Conservation (phyloP, 2,888 invertebrate species). For the Steinernema carpocapsae region DNA sequence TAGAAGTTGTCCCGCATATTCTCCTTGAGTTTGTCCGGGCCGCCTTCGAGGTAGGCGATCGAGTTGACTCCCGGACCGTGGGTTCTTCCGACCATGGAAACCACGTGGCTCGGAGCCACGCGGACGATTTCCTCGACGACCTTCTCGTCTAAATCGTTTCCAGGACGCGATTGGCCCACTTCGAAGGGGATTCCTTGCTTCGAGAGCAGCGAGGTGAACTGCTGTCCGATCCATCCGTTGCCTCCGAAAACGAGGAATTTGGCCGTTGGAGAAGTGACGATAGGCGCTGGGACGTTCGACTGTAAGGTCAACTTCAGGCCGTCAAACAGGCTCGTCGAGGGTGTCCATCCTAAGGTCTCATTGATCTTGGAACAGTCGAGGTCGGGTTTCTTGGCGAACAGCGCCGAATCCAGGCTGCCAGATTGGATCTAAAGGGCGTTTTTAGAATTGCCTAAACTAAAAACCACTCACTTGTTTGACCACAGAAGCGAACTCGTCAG, state of each 20-base stretch:
- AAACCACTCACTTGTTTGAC: neutral
- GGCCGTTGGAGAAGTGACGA: constrained; percentile 13
- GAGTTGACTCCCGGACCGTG: constrained; percentile 48
- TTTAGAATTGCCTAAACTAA: neutral
- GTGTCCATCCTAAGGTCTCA: constrained; percentile 9
- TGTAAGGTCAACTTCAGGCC: constrained; percentile 14
- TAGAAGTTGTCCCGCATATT: constrained; percentile 62
- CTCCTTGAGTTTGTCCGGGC: constrained; percentile 51
- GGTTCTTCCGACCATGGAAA: constrained; percentile 55
- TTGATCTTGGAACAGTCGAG: constrained; percentile 30
- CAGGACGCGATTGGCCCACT: constrained; percentile 40
- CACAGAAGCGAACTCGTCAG: constrained; percentile 1
- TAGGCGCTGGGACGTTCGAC: neutral
- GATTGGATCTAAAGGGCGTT: neutral
- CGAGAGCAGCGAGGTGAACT: constrained; percentile 45
- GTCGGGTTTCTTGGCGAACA: constrained; percentile 23
- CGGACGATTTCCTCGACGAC: constrained; percentile 47
- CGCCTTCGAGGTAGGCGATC: constrained; percentile 50
- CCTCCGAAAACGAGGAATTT: constrained; percentile 48
- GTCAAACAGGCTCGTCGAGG: neutral
- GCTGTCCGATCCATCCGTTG: constrained; percentile 52
- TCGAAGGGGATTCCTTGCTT: constrained; percentile 38
- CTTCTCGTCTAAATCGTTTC: constrained; percentile 41
- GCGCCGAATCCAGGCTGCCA: neutral
- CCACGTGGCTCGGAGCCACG: constrained; percentile 47